Conservation (phyloP, 2,113 vertebrate genomes). For the Eudorcas thomsonii region DNA sequence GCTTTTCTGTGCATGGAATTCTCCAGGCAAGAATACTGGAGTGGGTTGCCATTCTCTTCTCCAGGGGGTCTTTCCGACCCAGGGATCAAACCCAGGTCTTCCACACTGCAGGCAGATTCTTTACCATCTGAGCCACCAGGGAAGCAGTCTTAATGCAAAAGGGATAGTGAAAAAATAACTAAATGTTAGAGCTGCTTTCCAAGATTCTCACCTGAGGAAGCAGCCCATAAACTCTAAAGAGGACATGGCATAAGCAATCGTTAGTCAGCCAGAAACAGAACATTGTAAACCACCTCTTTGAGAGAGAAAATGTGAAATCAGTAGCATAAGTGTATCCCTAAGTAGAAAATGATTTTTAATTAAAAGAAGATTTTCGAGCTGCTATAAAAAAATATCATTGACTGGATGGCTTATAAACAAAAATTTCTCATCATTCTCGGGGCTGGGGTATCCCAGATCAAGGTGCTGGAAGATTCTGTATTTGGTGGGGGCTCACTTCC, state of each 20-base stretch:
- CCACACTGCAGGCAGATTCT: neutral
- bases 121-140: neutral
- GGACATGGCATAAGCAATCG: neutral
- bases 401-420: neutral
- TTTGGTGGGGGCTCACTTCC: neutral
- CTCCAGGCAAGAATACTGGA: neutral
- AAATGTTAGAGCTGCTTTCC: neutral
- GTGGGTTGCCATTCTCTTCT: neutral
- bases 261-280: neutral
- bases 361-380: neutral
- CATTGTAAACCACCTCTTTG: neutral
- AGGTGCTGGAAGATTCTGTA: neutral
- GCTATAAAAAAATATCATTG: neutral
- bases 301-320: neutral
- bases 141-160: neutral
- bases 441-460: neutral
- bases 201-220: neutral
- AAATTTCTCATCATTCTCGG: neutral
- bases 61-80: neutral
- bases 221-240: neutral
- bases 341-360: constrained; percentile 2
- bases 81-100: neutral
- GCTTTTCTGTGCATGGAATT: neutral
- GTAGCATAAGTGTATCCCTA: neutral
- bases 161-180: neutral